These are phyloP conservation scores for Brachyalestes nurse DNA, from an alignment of 2,797 vertebrate genomes.

Conservation along the genomic window DNA sequence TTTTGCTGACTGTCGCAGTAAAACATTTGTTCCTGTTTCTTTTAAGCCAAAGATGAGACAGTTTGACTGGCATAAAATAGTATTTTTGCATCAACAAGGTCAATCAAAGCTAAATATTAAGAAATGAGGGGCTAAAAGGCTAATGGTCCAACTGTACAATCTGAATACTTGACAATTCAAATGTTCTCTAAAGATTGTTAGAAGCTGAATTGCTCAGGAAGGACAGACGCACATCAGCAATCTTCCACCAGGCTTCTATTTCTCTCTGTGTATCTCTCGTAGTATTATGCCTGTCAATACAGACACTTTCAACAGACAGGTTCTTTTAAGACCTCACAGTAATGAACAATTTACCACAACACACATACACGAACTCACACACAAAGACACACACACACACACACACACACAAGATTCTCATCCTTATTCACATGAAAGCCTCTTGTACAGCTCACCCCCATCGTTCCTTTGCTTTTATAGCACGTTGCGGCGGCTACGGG, in stretches of 20 bases:
- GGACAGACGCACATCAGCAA: not conserved
- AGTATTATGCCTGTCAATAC: constrained; percentile 16
- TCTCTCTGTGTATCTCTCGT: not conserved
- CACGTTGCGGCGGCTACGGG: constrained; percentile 53
- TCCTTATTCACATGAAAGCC: constrained; percentile 30
- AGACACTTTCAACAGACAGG: not conserved
- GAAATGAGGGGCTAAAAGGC: too few relatives aligned
- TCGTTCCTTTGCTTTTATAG: constrained; percentile 44
- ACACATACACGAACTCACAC: constrained; percentile 20
- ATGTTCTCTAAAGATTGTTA: not conserved
- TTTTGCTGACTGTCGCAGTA: too few relatives aligned
- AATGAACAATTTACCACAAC: not conserved
- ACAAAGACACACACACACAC: not conserved
- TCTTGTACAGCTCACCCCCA: constrained; percentile 5
- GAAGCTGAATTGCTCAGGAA: not conserved
- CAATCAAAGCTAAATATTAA: too few relatives aligned
- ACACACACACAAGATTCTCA: constrained; percentile 42
- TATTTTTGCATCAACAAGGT: too few relatives aligned
- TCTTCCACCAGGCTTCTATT: not conserved
- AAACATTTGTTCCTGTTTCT: too few relatives aligned
- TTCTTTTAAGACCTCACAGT: not conserved
- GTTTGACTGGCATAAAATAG: too few relatives aligned
- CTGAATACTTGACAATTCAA: not conserved
- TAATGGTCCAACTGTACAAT: too few relatives aligned
- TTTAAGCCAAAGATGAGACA: too few relatives aligned